Evolutionary conservation across 2,797 vertebrate genomes (phyloP).

Genomic region (Sitta carolinensis): DNA sequence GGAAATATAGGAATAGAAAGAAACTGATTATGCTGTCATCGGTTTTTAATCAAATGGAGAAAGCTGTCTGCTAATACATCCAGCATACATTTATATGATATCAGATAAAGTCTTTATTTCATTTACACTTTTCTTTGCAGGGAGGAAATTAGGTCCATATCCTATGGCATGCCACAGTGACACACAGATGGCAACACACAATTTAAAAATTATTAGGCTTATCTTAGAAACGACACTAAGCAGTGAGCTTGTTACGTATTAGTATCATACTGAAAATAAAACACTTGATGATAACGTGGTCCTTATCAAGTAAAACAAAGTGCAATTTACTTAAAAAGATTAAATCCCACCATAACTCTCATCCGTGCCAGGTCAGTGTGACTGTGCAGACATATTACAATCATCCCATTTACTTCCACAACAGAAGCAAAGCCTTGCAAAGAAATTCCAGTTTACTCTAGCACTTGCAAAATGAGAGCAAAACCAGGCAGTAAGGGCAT

Average conservation of each 20-base stretch:
- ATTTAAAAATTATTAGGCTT: not conserved
- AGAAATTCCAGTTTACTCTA: not conserved
- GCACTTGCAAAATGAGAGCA: not conserved
- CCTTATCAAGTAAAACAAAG: not conserved
- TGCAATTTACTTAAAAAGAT: not conserved
- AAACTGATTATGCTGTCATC: not conserved
- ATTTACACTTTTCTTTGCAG: not conserved
- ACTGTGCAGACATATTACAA: not conserved
- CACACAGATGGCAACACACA: not conserved
- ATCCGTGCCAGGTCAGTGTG: not conserved
- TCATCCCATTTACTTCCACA: not conserved
- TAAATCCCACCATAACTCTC: not conserved
- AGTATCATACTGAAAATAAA: not conserved
- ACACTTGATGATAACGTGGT: not conserved
- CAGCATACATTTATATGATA: not conserved
- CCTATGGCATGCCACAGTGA: not conserved
- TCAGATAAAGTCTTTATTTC: not conserved
- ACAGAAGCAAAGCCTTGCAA: not conserved
- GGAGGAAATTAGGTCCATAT: not conserved
- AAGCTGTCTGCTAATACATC: not conserved
- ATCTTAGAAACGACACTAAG: not conserved
- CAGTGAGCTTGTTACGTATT: not conserved
- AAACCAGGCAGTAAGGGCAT: accelerated
- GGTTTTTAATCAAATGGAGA: not conserved
- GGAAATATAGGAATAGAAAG: not conserved